phyloP scores from a whole-genome alignment of 2,888 invertebrate species.

The Eumacrocentrus americanus region DNA sequence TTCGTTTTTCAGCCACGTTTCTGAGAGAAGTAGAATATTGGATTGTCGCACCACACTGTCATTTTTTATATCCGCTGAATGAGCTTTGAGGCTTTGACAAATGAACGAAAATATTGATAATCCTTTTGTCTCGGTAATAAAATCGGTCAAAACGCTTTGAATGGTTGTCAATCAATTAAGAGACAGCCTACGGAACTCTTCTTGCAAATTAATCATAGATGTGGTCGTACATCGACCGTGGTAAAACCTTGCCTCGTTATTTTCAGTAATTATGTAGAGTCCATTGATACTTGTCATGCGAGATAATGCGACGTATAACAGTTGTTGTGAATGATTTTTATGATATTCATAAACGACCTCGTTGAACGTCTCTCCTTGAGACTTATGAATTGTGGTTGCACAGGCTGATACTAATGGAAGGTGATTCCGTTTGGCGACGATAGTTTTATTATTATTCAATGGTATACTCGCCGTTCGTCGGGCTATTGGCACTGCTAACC shows the following conservation, averaged over 20 bases:
- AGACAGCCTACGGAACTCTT: not conserved
- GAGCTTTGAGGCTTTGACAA: not conserved
- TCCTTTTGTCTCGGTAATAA: not conserved
- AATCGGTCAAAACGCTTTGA: not conserved
- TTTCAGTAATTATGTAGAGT: constrained; percentile 29
- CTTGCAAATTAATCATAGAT: not conserved
- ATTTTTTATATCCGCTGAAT: too few relatives aligned
- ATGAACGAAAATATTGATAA: not conserved
- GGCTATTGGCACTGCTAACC: constrained; percentile 16
- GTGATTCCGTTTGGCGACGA: constrained; percentile 17
- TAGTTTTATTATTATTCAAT: constrained; percentile 24
- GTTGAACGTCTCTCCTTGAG: constrained; percentile 22
- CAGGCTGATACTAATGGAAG: constrained; percentile 23
- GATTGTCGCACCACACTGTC: too few relatives aligned
- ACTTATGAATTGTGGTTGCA: constrained; percentile 29
- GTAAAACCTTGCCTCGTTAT: not conserved
- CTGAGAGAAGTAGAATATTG: too few relatives aligned
- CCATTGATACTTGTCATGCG: constrained; percentile 38
- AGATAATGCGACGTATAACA: constrained; percentile 44
- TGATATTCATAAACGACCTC: constrained; percentile 29
- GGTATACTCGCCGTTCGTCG: constrained; percentile 10
- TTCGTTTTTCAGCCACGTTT: too few relatives aligned
- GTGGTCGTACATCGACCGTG: not conserved
- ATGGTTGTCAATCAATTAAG: not conserved
- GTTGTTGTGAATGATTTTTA: constrained; percentile 28